Base-by-base conservation (phyloP, 2,888 invertebrate species). In the Apodemia mormo region DNA sequence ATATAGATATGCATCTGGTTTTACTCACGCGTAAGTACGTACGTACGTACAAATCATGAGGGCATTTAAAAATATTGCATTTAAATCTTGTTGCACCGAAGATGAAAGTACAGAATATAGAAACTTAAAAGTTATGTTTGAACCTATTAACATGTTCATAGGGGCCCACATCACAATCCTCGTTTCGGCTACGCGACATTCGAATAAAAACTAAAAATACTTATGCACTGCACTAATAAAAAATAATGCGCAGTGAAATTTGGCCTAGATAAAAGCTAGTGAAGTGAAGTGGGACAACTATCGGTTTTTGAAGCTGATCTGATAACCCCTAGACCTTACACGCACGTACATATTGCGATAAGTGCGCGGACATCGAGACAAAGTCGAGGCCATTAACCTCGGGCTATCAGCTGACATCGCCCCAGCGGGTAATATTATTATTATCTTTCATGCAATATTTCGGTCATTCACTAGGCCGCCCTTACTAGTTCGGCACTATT, bases 321-420 rank as follows among this genome's bases (percentile, higher is more conserved):
- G 90, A 91, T 92, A 92, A 89, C 91, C 90, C 82, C 80, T 79
- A 84, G 85, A 87, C 88, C 87, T 85, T 81, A 69, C 70, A 70
- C 74, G 74, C 72, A 74, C 73, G 68, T 69, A 77, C 75, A 79
- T 77, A 81, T 81, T 80, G 80, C 84, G 89, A 87, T 88, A 88
- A 84, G 85, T 84, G 83, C 81, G 79, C 85, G 85, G 82, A 79
- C 83, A 86, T 81, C 82, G 88, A 89, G 89, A 90, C 91, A 89
- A 90, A 89, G 90, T 89, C 85, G 89, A 84, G 91, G 90, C 77
- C 88, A 84, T 83, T 89, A 83, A 88, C 90, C 92, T 83, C 84
- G 70, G 77, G 79, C 85, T 92, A 92, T 93, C 92, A 92, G 91
- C 92, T 91, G 92, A 91, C 90, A 91, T 87, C 89, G 84, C 81